Percentiles rank a stretch among this genome's conserved stretches.
Evolutionary conservation across 1,140 invertebrate species (phyloP).

Genomic region (Anagrus nilaparvatae): DNA sequence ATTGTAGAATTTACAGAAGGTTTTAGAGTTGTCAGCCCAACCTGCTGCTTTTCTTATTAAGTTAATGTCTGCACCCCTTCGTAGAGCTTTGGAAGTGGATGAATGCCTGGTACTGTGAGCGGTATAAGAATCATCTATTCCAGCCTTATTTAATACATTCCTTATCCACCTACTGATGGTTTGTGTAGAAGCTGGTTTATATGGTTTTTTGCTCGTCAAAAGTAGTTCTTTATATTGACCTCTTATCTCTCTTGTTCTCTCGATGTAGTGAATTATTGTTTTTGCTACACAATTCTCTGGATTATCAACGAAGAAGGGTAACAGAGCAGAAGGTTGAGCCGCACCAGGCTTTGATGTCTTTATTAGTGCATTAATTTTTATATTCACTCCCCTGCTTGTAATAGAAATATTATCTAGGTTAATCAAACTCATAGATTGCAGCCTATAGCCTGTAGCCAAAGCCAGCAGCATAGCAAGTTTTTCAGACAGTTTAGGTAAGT

Average conservation of each 20-base stretch:
- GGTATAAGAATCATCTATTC: constrained; percentile 12
- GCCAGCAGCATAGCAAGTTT: constrained; percentile 3
- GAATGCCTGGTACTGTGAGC: constrained; percentile 13
- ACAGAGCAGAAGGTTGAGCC: constrained; percentile 3
- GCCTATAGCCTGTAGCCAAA: neutral
- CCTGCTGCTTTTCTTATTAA: constrained; percentile 12
- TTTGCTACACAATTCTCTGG: constrained; percentile 9
- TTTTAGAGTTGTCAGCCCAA: constrained; percentile 9
- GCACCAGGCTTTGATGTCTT: constrained; percentile 2
- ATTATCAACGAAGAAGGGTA: constrained; percentile 8
- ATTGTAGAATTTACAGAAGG: constrained; percentile 14
- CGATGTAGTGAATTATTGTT: constrained; percentile 1
- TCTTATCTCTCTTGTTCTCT: constrained; percentile 3
- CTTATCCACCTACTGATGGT: constrained; percentile 15
- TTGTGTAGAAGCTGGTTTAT: constrained; percentile 3
- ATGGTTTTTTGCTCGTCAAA: constrained; percentile 8
- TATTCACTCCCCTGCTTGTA: neutral
- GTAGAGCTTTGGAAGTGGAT: constrained; percentile 6
- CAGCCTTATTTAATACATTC: constrained; percentile 1
- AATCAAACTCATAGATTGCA: neutral
- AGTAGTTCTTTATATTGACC: constrained; percentile 3
- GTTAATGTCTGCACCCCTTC: constrained; percentile 7
- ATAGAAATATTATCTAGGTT: neutral
- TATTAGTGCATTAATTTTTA: neutral
- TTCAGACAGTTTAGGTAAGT: neutral